Base-by-base conservation (phyloP, 2,888 invertebrate species). In the Arenicola marina region DNA sequence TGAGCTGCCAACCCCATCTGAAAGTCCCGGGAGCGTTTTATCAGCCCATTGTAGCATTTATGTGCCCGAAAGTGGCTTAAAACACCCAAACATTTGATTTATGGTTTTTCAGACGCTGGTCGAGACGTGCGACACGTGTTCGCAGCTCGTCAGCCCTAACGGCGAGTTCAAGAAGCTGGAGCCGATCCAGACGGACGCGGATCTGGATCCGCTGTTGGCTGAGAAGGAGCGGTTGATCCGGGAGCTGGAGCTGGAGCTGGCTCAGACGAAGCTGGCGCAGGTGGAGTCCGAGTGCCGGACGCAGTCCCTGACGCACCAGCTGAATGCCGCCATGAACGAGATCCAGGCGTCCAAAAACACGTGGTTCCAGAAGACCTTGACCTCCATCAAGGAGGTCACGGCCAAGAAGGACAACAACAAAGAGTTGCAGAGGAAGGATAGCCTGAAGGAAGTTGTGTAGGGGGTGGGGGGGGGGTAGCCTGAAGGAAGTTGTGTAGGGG, bases 221-320 rank as follows among this genome's bases (percentile, higher is more conserved):
- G 76, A 78, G 38, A 70, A 76, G 32, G 77, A 79, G 48, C 66
- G 73, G 28, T 73, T 78, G 68, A 75, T 82, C 26, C 73, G 94
- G 2, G 95, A 95, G 80, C 85, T 99, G 24, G 99, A 99, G 83
- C 86, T 97, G 63, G 97, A 99, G 78, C 85, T 99, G 72, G 99
- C 98, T 1, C 93, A 95, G 82, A 95, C 97, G 0, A 99, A 99
- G 84, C 86, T 99, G 70, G 95, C 95, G 0, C 91, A 97, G 71
- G 99, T 98, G 3, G 96, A 99, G 85, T 93, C 95, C 1, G 93
- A 97, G 85, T 97, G 97, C 85, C 89, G 91, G 79, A 95, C 94
- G 84, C 96, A 96, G 88, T 92, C 81, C 62, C 85, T 98, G 68
- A 92, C 92, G 44, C 96, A 98, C 84, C 92, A 94, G 78, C 85